These are phyloP conservation scores for Bos javanicus DNA, from an alignment of 2,113 vertebrate species.

Conservation along the genomic window DNA sequence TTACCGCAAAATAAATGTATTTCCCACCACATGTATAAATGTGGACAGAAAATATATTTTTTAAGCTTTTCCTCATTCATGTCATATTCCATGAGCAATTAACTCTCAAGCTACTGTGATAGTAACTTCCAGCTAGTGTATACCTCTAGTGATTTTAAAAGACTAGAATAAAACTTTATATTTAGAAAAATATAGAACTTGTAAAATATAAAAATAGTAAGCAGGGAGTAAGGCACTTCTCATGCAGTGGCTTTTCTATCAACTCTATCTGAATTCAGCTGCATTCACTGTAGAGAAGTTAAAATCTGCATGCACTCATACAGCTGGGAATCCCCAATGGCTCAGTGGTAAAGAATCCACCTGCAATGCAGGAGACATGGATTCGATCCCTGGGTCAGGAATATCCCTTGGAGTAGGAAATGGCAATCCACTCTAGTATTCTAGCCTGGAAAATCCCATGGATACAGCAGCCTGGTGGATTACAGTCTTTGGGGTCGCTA, in stretches of 20 bases:
- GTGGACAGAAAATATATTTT: not conserved
- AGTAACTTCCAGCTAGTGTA: not conserved
- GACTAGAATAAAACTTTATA: not conserved
- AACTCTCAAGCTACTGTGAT: not conserved
- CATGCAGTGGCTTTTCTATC: not conserved
- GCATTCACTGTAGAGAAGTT: not conserved
- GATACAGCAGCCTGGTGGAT: not conserved
- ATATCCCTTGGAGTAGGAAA: not conserved
- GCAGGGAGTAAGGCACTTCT: not conserved
- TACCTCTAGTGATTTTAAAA: not conserved
- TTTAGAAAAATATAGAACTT: not conserved
- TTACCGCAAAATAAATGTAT: not conserved
- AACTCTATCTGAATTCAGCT: not conserved
- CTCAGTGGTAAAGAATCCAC: not conserved
- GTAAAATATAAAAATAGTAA: not conserved
- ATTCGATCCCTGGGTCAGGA: not conserved
- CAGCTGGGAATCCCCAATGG: not conserved
- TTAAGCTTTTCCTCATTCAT: not conserved
- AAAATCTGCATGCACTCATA: not conserved
- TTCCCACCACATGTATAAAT: not conserved
- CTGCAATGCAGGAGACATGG: not conserved
- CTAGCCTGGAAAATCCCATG: not conserved
- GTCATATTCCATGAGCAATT: not conserved
- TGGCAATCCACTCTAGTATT: not conserved
- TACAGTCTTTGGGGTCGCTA: not conserved